A percentile compares a stretch with the other conserved stretches of the same genome.
phyloP scores from a whole-genome alignment of 1,140 invertebrate species.

The Drosophila virilis region DNA sequence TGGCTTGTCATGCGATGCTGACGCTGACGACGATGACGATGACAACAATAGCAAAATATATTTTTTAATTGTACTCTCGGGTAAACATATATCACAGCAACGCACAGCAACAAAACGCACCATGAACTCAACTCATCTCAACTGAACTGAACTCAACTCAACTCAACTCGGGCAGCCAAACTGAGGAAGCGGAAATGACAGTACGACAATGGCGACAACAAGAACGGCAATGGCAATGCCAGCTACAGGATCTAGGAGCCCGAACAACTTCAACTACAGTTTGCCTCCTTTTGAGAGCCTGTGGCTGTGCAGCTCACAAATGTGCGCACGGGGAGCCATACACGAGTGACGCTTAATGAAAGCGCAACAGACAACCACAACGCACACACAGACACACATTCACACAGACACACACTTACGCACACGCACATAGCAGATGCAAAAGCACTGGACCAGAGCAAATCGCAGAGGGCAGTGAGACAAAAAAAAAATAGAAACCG shows the following conservation, averaged over 20 bases:
- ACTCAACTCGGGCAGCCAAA: constrained; percentile 51
- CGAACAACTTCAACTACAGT: constrained; percentile 31
- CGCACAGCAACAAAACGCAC: constrained; percentile 43
- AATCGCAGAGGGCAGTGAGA: constrained; percentile 2
- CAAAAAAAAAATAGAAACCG: constrained; percentile 21
- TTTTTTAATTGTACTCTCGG: constrained; percentile 81
- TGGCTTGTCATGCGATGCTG: constrained; percentile 65
- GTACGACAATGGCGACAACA: constrained; percentile 54
- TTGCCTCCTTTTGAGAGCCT: constrained; percentile 35
- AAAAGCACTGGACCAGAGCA: constrained; percentile 15
- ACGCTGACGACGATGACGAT: constrained; percentile 52
- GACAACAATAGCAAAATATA: constrained; percentile 76
- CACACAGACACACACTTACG: constrained; percentile 22
- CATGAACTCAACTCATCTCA: constrained; percentile 64
- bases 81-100: constrained; percentile 76
- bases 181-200: constrained; percentile 78
- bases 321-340: constrained; percentile 71
- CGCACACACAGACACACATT: constrained; percentile 41
- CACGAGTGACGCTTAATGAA: constrained; percentile 79
- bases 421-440: not conserved
- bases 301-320: constrained; percentile 49
- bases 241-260: constrained; percentile 22
- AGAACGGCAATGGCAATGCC: constrained; percentile 49
- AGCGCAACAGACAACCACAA: constrained; percentile 72
- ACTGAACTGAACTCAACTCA: constrained; percentile 34